Conservation (phyloP, 2,113 vertebrate genomes). For the Onychostruthus taczanowskii region DNA sequence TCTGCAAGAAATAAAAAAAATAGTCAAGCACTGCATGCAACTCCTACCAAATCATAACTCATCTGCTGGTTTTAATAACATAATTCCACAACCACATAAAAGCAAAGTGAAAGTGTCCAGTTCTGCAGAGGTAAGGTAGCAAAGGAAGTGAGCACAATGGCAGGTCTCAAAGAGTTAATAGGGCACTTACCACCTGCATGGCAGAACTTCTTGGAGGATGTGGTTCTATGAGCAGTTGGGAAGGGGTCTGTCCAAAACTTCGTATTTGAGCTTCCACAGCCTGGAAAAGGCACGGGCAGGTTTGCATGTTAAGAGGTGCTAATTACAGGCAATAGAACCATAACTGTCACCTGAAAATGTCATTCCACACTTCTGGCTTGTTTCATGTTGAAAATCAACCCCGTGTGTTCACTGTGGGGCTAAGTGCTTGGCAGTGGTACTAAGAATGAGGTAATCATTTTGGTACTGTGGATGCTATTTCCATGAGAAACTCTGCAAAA, state of each 20-base stretch:
- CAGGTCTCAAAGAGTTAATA: not conserved
- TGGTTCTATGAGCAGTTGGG: slow-evolving; percentile 94
- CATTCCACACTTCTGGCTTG: slow-evolving; percentile 79
- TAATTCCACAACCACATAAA: not conserved
- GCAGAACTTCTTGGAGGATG: slow-evolving; percentile 96
- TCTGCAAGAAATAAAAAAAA: slow-evolving; percentile 23
- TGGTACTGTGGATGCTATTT: slow-evolving; percentile 76
- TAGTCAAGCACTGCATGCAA: not conserved
- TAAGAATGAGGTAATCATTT: slow-evolving; percentile 80
- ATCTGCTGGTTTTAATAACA: not conserved
- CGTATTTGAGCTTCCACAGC: slow-evolving; percentile 97
- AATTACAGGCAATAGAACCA: slow-evolving; percentile 85
- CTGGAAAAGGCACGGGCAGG: slow-evolving; percentile 78
- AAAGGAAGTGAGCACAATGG: not conserved
- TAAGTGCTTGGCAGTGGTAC: slow-evolving; percentile 77
- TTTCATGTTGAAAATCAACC: slow-evolving; percentile 76
- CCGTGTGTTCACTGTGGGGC: slow-evolving; percentile 66
- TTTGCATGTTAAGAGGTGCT: slow-evolving; percentile 84
- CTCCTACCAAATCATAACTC: not conserved
- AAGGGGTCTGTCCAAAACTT: slow-evolving; percentile 98
- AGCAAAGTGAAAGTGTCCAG: not conserved
- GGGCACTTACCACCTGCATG: slow-evolving; percentile 95
- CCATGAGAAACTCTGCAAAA: slow-evolving; percentile 81
- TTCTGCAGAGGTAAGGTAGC: not conserved
- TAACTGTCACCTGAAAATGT: slow-evolving; percentile 86